Evolutionary conservation across 2,797 vertebrate species (phyloP).

Genomic region (Uromys caudimaculatus): DNA sequence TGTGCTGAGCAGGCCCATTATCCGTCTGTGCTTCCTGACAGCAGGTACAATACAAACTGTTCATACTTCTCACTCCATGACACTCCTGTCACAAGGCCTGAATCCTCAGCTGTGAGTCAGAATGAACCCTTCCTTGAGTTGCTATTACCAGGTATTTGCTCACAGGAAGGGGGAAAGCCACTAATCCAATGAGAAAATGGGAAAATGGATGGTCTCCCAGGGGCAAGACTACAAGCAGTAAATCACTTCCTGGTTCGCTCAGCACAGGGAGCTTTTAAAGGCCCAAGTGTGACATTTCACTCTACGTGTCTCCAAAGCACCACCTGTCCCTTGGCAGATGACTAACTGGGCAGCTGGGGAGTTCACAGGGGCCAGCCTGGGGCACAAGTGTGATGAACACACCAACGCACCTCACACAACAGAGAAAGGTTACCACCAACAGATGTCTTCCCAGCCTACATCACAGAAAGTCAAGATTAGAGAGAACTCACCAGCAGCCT

Average conservation of each 20-base stretch:
- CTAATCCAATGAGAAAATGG: neutral
- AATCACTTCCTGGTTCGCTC: neutral
- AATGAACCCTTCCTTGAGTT: neutral
- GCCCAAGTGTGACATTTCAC: conserved; percentile 26
- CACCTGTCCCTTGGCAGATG: conserved; percentile 71
- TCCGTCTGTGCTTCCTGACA: neutral
- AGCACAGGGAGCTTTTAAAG: neutral
- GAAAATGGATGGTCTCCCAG: neutral
- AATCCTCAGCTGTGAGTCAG: neutral
- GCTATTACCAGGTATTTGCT: neutral
- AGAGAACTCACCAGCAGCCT: conserved; percentile 22
- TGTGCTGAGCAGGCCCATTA: accelerated
- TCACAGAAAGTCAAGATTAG: conserved; percentile 45
- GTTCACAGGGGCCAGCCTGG: conserved; percentile 39
- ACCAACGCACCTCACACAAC: conserved; percentile 39
- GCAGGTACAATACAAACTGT: too few relatives aligned
- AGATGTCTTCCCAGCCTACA: conserved; percentile 65
- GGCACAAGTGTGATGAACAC: neutral
- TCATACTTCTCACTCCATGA: neutral
- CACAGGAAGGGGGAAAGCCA: neutral
- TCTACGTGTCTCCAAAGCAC: conserved; percentile 46
- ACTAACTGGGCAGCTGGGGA: conserved; percentile 59
- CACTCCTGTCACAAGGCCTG: neutral
- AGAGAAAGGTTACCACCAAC: conserved; percentile 55
- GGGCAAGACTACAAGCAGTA: neutral